These are phyloP conservation scores for Neuroscelio doddi DNA, from an alignment of 2,888 invertebrate genomes.

Conservation along the genomic window DNA sequence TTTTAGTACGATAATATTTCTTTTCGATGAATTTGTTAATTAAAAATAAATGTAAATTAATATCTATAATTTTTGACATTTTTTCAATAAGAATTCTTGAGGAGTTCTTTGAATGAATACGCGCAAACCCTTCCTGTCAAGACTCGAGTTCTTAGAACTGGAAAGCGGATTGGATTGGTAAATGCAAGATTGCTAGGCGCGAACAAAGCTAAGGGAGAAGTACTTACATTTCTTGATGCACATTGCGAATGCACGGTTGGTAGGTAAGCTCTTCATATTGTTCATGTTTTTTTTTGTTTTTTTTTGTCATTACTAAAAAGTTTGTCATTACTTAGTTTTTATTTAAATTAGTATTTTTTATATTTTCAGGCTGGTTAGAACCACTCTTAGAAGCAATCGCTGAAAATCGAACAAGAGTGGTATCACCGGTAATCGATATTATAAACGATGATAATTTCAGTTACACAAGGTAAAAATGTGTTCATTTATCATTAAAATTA, in stretches of 20 bases:
- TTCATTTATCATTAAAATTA: background rate
- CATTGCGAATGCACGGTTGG: conserved; percentile 93
- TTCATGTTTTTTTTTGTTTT: background rate
- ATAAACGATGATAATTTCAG: conserved; percentile 97
- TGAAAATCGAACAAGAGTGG: conserved; percentile 78
- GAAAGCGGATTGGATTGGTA: conserved; percentile 83
- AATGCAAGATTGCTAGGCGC: conserved; percentile 88
- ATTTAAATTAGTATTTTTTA: background rate
- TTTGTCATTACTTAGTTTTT: no score
- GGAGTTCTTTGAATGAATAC: conserved; percentile 79
- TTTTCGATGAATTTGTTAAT: no score
- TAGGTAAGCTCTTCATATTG: conserved; percentile 71
- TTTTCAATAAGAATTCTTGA: conserved; percentile 72
- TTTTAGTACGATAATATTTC: background rate
- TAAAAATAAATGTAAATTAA: no score
- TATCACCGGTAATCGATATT: conserved; percentile 92
- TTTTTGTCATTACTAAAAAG: background rate
- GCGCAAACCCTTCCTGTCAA: conserved; percentile 77
- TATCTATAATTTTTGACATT: conserved; percentile 1
- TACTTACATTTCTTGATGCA: conserved; percentile 92
- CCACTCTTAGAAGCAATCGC: conserved; percentile 80
- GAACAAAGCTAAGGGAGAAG: conserved; percentile 80
- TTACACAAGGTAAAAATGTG: conserved; percentile 76
- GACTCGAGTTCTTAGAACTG: conserved; percentile 79
- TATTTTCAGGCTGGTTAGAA: conserved; percentile 81